These are phyloP conservation scores for Boloria selene DNA, from an alignment of 2,888 invertebrate genomes.

Conservation along the genomic window DNA sequence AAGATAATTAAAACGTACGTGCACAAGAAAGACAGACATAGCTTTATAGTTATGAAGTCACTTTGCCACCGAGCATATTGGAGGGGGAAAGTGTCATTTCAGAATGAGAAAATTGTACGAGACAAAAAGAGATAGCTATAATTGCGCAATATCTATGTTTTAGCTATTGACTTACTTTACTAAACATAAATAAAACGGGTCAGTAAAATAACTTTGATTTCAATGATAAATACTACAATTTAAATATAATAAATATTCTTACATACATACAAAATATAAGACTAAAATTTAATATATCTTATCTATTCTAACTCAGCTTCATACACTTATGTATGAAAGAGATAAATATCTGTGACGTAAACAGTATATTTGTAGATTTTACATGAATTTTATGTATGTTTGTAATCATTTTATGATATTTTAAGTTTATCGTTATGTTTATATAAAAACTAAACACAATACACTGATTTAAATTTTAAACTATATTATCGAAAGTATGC, in stretches of 20 bases:
- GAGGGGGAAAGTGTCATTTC: conserved; percentile 33
- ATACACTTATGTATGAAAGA: conserved; percentile 2
- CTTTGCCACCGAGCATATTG: conserved; percentile 31
- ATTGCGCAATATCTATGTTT: conserved; percentile 23
- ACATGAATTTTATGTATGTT: no score
- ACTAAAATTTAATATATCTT: neutral
- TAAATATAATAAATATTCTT: no score
- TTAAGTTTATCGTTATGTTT: neutral
- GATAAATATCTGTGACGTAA: conserved; percentile 13
- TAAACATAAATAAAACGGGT: no score
- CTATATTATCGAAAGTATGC: no score
- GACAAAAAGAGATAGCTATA: conserved; percentile 36
- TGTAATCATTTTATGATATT: neutral
- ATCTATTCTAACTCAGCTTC: neutral
- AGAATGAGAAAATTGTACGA: conserved; percentile 11
- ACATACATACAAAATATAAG: no score
- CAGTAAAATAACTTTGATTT: no score
- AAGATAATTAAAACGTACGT: conserved; percentile 31
- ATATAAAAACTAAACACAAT: neutral
- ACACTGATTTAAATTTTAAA: no score
- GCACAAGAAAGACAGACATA: conserved; percentile 47
- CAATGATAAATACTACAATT: no score
- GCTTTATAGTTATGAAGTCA: conserved; percentile 39
- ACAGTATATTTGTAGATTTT: neutral
- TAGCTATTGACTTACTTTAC: neutral